A percentile compares a stretch with the other conserved stretches of the same genome.
Conservation (phyloP, 1,140 invertebrate genomes). For the Drosophila varians region DNA sequence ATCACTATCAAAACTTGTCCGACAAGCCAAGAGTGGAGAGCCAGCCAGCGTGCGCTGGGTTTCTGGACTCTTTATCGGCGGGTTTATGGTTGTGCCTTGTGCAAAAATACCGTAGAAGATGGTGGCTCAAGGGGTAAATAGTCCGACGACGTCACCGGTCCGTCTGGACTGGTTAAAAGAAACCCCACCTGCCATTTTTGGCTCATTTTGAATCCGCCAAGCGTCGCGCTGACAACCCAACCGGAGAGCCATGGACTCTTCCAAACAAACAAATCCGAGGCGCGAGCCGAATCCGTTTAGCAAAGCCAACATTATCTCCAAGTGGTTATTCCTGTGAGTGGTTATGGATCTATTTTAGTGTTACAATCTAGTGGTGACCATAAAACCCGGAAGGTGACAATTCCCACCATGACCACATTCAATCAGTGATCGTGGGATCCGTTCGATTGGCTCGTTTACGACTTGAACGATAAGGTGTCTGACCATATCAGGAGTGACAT, state of each 20-base stretch:
- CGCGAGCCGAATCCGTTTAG: constrained; percentile 61
- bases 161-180: constrained; percentile 42
- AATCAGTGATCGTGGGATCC: constrained; percentile 11
- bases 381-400: background rate
- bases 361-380: constrained; percentile 8
- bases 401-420: constrained; percentile 16
- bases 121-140: constrained; percentile 31
- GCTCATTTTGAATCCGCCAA: constrained; percentile 37
- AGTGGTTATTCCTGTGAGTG: constrained; percentile 71
- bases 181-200: background rate
- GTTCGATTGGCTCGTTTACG: constrained; percentile 13
- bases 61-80: constrained; percentile 39
- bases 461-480: constrained; percentile 2
- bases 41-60: constrained; percentile 14
- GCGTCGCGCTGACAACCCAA: constrained; percentile 9
- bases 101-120: constrained; percentile 53
- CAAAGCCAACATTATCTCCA: constrained; percentile 61
- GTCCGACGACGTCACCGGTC: constrained; percentile 25
- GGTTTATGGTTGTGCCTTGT: constrained; percentile 53
- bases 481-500: background rate
- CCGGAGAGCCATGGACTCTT: constrained; percentile 56
- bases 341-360: background rate
- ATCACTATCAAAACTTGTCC: constrained; percentile 15
- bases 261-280: constrained; percentile 30
- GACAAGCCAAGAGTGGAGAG: background rate